Evolutionary conservation across 2,113 vertebrate genomes (phyloP), one percentile per base, ranked within the genome.

Genomic region (Sebastes fasciatus): DNA sequence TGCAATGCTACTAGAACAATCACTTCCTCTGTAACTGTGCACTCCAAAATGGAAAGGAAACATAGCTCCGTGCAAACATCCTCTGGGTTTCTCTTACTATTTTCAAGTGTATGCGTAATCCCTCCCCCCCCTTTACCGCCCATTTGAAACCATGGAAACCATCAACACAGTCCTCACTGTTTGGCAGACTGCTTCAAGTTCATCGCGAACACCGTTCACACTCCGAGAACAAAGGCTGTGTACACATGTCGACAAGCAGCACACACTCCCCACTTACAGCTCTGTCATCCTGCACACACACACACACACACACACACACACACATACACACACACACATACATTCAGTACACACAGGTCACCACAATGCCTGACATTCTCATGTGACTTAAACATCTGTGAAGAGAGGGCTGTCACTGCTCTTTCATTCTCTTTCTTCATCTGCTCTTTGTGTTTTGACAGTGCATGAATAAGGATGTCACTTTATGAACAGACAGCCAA

Each of bases 201-300:
- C 65, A 73, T 90, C 74, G 67, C 64, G 13, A 55, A 77, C 81
- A 82, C 80, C 9, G 19, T 83, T 91, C 82, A 79, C 84, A 83
- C 82, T 70, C 17, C 4, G 43, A 80, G 81, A 88, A 91, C 89
- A 90, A 89, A 91, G 80, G 74, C 93, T 96, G 95, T 96, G 95
- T 95, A 96, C 95, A 95, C 95, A 92, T 82, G 85, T 85, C 65
- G 43, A 68, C 88, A 82, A 88, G 76, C 65, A 13, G 51, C 76
- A 71, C 43, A 74, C 72, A 79, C 74, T 65, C 70, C 19, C 58
- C 43, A 8, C 71, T 55, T 55, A 10, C 67, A 52, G 23, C 70
- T 45, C 49, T n/a, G 43, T 57, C 73, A 42, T 72, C 63, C 62
- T 8, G 5, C 64, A 58, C 57, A 26, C 62, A 61, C 57, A 46